These are phyloP conservation scores for Leptobrachium ailaonicum DNA, from an alignment of 2,113 vertebrate genomes.

Conservation along the genomic window DNA sequence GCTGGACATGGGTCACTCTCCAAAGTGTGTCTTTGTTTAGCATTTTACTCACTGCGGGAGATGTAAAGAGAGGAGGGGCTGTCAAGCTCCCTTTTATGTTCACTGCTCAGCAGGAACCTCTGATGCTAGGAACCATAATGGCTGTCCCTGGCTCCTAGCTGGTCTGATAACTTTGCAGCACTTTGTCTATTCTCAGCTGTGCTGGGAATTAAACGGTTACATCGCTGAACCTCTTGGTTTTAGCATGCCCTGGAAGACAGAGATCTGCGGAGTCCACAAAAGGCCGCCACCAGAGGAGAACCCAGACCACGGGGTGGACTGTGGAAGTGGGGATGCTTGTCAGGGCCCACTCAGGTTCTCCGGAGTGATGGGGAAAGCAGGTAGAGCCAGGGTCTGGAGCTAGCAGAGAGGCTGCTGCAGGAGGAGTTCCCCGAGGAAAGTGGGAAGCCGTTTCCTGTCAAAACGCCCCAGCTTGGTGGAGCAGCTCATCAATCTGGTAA, in stretches of 20 bases:
- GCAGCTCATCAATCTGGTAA: conserved; percentile 86
- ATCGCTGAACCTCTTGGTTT: conserved; percentile 34
- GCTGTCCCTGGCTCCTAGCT: neutral
- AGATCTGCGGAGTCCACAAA: conserved; percentile 54
- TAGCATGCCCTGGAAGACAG: conserved; percentile 64
- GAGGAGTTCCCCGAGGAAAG: conserved; percentile 55
- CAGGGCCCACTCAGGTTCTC: conserved; percentile 22
- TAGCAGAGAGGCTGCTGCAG: conserved; percentile 66
- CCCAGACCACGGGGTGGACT: conserved; percentile 29
- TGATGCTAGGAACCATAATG: conserved; percentile 11
- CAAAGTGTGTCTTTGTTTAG: too few relatives aligned
- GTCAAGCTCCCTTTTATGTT: too few relatives aligned
- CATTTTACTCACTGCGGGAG: too few relatives aligned
- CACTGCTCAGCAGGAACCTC: too few relatives aligned
- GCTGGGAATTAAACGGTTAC: too few relatives aligned
- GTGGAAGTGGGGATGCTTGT: conserved; percentile 48
- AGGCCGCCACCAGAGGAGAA: conserved; percentile 45
- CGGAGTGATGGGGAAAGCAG: neutral
- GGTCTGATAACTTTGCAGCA: neutral
- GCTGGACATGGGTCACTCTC: too few relatives aligned
- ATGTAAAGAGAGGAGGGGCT: too few relatives aligned
- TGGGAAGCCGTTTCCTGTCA: neutral
- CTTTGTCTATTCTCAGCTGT: neutral
- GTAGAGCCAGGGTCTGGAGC: conserved; percentile 59
- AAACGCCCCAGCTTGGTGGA: conserved; percentile 4